These are phyloP conservation scores for Philereme vetulata DNA, from an alignment of 2,888 invertebrate genomes.

Conservation along the genomic window DNA sequence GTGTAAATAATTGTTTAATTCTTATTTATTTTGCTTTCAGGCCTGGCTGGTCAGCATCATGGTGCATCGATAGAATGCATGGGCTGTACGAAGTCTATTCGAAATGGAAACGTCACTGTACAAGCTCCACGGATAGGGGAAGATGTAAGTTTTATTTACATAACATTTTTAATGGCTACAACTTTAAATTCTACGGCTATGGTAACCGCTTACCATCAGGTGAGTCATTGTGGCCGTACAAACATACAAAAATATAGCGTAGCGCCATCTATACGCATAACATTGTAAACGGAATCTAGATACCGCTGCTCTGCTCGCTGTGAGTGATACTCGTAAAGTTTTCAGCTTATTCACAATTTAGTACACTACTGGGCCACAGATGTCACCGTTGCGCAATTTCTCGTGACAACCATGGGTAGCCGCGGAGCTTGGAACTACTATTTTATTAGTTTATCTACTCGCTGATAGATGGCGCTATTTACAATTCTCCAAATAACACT, in stretches of 20 bases:
- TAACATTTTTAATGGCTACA: neutral
- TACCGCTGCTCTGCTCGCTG: no score
- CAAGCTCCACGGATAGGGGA: constrained; percentile 92
- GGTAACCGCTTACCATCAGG: no score
- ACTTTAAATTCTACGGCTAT: no score
- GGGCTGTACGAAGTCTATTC: constrained; percentile 91
- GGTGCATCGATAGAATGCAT: constrained; percentile 87
- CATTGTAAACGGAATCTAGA: neutral
- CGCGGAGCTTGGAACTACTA: no score
- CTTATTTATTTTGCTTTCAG: constrained; percentile 57
- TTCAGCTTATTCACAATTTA: neutral
- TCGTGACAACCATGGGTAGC: no score
- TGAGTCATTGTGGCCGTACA: no score
- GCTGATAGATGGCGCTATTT: constrained; percentile 42
- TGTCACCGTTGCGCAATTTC: constrained; percentile 35
- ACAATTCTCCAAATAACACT: neutral
- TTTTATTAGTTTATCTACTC: constrained; percentile 13
- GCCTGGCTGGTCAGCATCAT: constrained; percentile 85
- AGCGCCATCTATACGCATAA: constrained; percentile 42
- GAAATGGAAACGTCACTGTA: constrained; percentile 92
- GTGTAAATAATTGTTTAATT: no score
- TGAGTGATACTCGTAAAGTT: neutral
- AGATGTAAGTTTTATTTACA: constrained; percentile 63
- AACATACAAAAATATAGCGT: neutral
- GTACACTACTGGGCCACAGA: constrained; percentile 47